Percentiles rank a stretch among this genome's conserved stretches.
These are phyloP conservation scores for Drosophila silvestris DNA, from an alignment of 2,888 invertebrate genomes.

Conservation along the genomic window DNA sequence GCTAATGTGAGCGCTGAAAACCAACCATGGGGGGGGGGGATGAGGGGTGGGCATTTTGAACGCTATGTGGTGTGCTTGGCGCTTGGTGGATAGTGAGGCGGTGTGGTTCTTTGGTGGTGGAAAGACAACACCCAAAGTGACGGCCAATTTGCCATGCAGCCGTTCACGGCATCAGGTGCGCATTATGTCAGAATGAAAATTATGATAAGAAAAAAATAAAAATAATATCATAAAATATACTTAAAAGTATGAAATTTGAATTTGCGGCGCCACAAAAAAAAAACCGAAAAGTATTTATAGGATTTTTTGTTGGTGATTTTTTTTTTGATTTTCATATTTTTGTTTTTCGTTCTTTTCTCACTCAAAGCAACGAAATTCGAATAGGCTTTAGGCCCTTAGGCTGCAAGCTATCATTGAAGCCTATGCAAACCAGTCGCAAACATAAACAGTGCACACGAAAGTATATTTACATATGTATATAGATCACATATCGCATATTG, in stretches of 20 bases:
- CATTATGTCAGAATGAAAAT: conserved; percentile 72
- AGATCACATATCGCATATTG: neutral
- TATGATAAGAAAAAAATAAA: conserved; percentile 55
- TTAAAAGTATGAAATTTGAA: conserved; percentile 48
- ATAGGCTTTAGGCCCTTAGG: neutral
- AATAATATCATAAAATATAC: conserved; percentile 45
- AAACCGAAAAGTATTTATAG: conserved; percentile 26
- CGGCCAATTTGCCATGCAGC: conserved; percentile 61
- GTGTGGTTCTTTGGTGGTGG: conserved; percentile 3
- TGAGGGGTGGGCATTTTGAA: conserved; percentile 5
- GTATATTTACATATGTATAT: neutral
- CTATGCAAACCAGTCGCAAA: neutral
- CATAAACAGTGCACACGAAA: neutral
- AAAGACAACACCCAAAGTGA: conserved; percentile 49
- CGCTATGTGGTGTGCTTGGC: neutral
- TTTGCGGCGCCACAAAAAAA: conserved; percentile 15
- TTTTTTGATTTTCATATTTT: neutral
- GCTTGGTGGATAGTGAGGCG: neutral
- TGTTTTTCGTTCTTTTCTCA: neutral
- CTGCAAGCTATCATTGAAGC: neutral
- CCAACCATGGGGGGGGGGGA: neutral
- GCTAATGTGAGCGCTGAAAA: conserved; percentile 72
- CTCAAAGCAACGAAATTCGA: neutral
- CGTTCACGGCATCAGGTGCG: conserved; percentile 69
- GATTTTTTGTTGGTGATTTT: neutral